Percentiles rank a stretch among this genome's conserved stretches.
phyloP scores from a whole-genome alignment of 2,113 vertebrate genomes.

The Gasterosteus nipponicus region DNA sequence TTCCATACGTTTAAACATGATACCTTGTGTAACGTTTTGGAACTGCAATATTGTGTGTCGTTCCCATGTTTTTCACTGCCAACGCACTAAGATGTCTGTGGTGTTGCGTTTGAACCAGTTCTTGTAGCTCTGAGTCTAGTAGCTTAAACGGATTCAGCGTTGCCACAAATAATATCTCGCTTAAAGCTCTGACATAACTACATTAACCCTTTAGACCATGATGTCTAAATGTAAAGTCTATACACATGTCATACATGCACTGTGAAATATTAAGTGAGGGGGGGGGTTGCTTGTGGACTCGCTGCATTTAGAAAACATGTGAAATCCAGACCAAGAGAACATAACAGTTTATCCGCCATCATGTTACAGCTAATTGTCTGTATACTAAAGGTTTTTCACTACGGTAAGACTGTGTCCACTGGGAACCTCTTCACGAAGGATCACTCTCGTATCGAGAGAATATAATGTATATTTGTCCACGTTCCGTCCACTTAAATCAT shows the following conservation, averaged over 20 bases:
- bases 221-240: not conserved
- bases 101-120: constrained; percentile 17
- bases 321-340: constrained; percentile 7
- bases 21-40: constrained; percentile 24
- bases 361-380: constrained; percentile 4
- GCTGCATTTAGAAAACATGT: constrained; percentile 24
- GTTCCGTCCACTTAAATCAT: not conserved
- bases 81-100: constrained; percentile 27
- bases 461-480: not conserved
- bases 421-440: constrained; percentile 46
- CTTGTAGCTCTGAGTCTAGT: not conserved
- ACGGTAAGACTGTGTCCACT: constrained; percentile 50
- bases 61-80: constrained; percentile 27
- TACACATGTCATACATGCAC: not conserved
- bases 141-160: constrained; percentile 27
- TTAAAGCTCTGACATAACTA: not conserved
- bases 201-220: not conserved
- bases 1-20: constrained; percentile 26
- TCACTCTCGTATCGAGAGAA: not conserved
- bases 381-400: constrained; percentile 1
- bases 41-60: constrained; percentile 18
- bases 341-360: constrained; percentile 8
- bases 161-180: constrained; percentile 54
- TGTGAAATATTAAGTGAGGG: constrained; percentile 49
- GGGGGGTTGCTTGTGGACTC: constrained; percentile 31